A percentile compares a stretch with the other conserved stretches of the same genome.
Conservation (phyloP, 2,113 vertebrate genomes). For the Notarius quadriscutis region DNA sequence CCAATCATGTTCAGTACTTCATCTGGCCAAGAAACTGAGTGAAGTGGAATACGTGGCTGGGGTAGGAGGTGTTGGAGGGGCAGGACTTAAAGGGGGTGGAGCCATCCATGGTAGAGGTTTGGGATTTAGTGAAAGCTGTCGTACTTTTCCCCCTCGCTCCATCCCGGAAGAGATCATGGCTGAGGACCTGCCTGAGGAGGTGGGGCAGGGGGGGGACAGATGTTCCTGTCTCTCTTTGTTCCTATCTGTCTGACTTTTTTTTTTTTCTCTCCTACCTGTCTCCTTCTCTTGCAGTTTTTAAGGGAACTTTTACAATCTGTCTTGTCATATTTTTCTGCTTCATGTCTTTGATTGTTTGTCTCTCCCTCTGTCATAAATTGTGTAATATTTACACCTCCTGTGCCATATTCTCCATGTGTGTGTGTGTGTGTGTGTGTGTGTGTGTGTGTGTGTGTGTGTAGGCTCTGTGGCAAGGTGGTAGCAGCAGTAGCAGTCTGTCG, state of each 20-base stretch:
- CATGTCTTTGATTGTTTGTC: not conserved
- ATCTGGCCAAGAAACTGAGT: constrained; percentile 93
- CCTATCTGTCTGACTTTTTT: not conserved
- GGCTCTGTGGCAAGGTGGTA: constrained; percentile 68
- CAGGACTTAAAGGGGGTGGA: constrained; percentile 56
- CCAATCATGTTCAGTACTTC: constrained; percentile 92
- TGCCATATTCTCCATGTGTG: not conserved
- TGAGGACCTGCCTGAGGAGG: constrained; percentile 91
- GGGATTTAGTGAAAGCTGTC: constrained; percentile 75
- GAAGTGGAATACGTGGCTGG: constrained; percentile 84
- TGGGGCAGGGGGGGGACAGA: constrained; percentile 51
- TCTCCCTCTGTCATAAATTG: not conserved
- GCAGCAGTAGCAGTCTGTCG: constrained; percentile 45
- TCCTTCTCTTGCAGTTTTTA: not conserved
- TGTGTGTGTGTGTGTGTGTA: constrained; percentile 35
- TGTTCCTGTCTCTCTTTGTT: not conserved
- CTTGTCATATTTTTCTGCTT: not conserved
- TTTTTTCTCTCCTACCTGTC: not conserved
- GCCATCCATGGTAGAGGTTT: constrained; percentile 57
- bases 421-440: not conserved
- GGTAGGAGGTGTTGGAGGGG: constrained; percentile 65
- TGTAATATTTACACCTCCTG: not conserved
- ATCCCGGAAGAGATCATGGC: constrained; percentile 90
- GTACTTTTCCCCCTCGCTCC: constrained; percentile 83
- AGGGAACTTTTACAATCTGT: not conserved